Conservation (phyloP, 1,140 invertebrate genomes). For the Drosophila neocordata region DNA sequence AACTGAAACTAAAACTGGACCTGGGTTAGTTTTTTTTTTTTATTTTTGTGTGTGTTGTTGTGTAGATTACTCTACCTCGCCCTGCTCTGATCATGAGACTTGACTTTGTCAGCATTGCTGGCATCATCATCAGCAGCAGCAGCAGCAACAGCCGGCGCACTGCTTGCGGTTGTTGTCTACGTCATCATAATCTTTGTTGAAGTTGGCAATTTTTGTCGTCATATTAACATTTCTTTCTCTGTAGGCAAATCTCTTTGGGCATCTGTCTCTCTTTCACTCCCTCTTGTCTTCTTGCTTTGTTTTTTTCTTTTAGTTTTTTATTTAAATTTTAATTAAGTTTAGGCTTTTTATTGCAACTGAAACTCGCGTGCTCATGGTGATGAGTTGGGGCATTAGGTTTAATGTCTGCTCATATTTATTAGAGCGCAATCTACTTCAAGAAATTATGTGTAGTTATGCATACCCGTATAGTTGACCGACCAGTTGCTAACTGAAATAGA, state of each 20-base stretch:
- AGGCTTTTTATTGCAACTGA: constrained; percentile 49
- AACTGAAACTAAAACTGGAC: constrained; percentile 6
- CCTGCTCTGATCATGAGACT: not conserved
- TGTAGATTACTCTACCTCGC: not conserved
- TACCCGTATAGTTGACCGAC: not conserved
- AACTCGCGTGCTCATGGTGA: constrained; percentile 76
- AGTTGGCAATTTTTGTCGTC: constrained; percentile 18
- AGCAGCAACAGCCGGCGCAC: not conserved
- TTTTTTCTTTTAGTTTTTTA: too few species aligned
- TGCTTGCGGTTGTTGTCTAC: constrained; percentile 10
- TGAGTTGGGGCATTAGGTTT: constrained; percentile 77
- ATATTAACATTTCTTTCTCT: constrained; percentile 28
- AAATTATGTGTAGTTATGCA: constrained; percentile 4
- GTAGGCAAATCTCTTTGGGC: constrained; percentile 23
- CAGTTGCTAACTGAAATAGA: constrained; percentile 10
- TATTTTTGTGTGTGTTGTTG: not conserved
- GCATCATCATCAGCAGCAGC: not conserved
- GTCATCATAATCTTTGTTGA: constrained; percentile 4
- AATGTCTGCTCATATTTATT: constrained; percentile 78
- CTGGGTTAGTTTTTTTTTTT: not conserved
- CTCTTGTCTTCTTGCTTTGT: not conserved
- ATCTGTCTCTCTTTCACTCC: constrained; percentile 10
- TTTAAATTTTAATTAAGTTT: constrained; percentile 66
- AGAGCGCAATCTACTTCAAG: constrained; percentile 69
- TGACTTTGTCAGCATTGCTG: not conserved